Evolutionary conservation across 2,113 vertebrate species (phyloP).

Genomic region (Bubalus kerabau): DNA sequence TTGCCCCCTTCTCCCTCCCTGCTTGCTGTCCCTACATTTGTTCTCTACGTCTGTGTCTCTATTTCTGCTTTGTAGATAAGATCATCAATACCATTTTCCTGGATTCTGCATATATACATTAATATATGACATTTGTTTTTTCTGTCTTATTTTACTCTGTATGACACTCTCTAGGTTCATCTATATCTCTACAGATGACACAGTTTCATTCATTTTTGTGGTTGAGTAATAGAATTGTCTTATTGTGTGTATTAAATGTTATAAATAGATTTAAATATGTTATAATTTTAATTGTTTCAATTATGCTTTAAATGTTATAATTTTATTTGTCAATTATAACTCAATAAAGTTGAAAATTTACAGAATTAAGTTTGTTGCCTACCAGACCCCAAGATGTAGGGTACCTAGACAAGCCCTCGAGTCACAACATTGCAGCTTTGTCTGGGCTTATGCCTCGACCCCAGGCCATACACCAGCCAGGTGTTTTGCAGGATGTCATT

Average conservation of each 20-base stretch:
- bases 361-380: neutral
- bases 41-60: neutral
- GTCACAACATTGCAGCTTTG: neutral
- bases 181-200: neutral
- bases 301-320: neutral
- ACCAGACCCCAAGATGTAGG: neutral
- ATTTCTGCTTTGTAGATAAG: neutral
- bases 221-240: neutral
- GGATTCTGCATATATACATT: neutral
- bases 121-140: neutral
- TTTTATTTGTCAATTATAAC: neutral
- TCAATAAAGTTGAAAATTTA: neutral
- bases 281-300: neutral
- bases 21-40: neutral
- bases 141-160: neutral
- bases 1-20: neutral
- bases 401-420: neutral
- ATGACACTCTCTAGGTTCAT: neutral
- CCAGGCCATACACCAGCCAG: neutral
- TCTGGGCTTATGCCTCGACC: neutral
- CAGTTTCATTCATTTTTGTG: neutral
- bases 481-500: neutral
- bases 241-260: neutral
- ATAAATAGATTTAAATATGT: neutral
- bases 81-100: neutral